Evolutionary conservation across 2,797 vertebrate species (phyloP), one percentile per base, ranked within the genome.

Genomic region (Periparus ater): DNA sequence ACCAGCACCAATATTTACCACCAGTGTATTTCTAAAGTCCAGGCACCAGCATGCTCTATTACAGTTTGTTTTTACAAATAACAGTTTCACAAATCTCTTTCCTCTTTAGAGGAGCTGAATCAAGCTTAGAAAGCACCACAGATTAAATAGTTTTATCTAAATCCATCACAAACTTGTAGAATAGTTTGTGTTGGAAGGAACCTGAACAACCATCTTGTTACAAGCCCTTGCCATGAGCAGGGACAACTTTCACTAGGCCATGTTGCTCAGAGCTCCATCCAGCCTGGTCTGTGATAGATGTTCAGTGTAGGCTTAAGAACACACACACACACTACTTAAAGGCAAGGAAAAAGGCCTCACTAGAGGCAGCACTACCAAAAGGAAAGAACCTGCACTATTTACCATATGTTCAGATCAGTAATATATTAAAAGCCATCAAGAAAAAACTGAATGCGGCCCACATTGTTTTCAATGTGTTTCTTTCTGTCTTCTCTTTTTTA

Each of bases 341-440:
- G 74, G 1, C 53, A 63, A 57, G 85, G 86, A 29, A 74, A 91
- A 95, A 68, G 44, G 45, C 48, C 48, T 83, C 80, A 58, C 48
- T n/a, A 58, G 75, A 85, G 45, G 75, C 91, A 93, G 71, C 54
- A 19, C 30, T 6, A 67, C 65, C 51, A 34, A 71, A 88, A 89
- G 47, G 47, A 92, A 75, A 17, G 50, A 93, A 77, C 53, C n/a
- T 88, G 42, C 10, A 19, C 63, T 83, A 57, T 88, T 91, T 85
- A 47, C 79, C 61, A 26, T 65, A 36, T 72, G 44, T 61, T 50
- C 80, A 34, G 50, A 67, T 42, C 70, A 95, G 83, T 54, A 95
- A 96, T 91, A 95, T 81, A 55, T 48, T 89, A 94, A 94, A 86
- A 93, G 81, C 57, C 78, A 92, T 80, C 47, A 61, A 88, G 85